Percentiles rank a stretch among this genome's conserved stretches.
Conservation (phyloP, 2,888 invertebrate species). For the Clusia tigrina region DNA sequence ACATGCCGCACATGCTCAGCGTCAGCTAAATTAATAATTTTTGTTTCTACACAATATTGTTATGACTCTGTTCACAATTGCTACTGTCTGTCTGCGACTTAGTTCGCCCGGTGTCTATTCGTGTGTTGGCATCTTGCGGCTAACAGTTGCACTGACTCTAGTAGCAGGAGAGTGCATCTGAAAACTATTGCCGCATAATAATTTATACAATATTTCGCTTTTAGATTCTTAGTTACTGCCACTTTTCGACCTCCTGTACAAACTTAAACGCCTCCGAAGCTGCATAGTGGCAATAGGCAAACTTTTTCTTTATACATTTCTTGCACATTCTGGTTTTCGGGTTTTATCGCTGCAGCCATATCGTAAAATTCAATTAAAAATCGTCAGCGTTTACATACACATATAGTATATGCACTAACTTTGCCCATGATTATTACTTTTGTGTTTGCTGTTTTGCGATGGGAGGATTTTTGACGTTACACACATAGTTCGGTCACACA, state of each 20-base stretch:
- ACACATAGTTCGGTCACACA: neutral
- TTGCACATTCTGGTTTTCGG: neutral
- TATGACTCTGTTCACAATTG: constrained; percentile 15
- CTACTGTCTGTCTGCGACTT: constrained; percentile 12
- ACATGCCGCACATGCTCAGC: neutral
- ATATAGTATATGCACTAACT: constrained; percentile 31
- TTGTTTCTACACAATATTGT: constrained; percentile 12
- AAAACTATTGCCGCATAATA: neutral
- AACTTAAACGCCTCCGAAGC: neutral
- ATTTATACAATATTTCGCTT: constrained; percentile 13
- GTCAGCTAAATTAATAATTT: constrained; percentile 19
- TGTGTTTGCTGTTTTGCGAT: constrained; percentile 33
- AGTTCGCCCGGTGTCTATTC: too few species aligned
- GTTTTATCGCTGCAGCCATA: neutral
- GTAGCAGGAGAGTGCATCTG: too few species aligned
- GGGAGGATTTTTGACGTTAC: constrained; percentile 46
- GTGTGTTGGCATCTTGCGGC: too few species aligned
- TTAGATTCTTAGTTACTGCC: constrained; percentile 3
- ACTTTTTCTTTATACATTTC: neutral
- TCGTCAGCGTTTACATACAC: too few species aligned
- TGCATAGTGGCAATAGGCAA: neutral
- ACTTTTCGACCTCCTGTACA: neutral
- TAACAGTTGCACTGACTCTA: too few species aligned
- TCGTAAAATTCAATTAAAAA: neutral
- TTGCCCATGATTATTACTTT: constrained; percentile 23